A percentile compares a stretch with the other conserved stretches of the same genome.
phyloP scores from a whole-genome alignment of 2,797 vertebrate genomes.

The Odontamblyopus rebecca region DNA sequence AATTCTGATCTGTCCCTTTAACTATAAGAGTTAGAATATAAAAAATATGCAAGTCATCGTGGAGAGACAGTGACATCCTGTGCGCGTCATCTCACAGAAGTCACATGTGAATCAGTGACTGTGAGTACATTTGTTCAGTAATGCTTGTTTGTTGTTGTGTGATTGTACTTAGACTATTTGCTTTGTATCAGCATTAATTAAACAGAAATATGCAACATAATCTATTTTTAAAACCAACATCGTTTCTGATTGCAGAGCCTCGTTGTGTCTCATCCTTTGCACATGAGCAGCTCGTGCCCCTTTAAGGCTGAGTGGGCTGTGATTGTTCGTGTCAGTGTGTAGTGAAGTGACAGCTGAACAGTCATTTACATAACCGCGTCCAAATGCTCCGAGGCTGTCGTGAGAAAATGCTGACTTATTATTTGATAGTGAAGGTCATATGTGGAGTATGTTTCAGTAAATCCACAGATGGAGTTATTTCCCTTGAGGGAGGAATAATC shows the following conservation, averaged over 20 bases:
- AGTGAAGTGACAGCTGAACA: not conserved
- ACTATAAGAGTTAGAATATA: not conserved
- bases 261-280: not conserved
- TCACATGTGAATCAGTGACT: no score
- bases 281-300: not conserved
- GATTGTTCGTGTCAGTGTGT: constrained; percentile 6
- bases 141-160: no score
- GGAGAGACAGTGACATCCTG: constrained; percentile 4
- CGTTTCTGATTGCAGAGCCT: not conserved
- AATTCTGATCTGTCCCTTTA: no score
- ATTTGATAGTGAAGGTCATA: not conserved
- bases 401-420: not conserved
- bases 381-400: not conserved
- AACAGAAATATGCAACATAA: no score
- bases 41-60: not conserved
- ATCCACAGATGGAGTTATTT: constrained; percentile 7
- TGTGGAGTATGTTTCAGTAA: not conserved
- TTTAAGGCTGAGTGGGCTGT: not conserved
- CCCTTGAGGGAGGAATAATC: not conserved
- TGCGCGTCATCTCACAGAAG: not conserved
- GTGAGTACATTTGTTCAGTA: no score
- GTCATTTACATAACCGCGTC: not conserved
- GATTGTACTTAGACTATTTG: no score
- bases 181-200: no score
- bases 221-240: no score